Evolutionary conservation across 2,797 vertebrate genomes (phyloP).

Genomic region (Hippoglossus hippoglossus): DNA sequence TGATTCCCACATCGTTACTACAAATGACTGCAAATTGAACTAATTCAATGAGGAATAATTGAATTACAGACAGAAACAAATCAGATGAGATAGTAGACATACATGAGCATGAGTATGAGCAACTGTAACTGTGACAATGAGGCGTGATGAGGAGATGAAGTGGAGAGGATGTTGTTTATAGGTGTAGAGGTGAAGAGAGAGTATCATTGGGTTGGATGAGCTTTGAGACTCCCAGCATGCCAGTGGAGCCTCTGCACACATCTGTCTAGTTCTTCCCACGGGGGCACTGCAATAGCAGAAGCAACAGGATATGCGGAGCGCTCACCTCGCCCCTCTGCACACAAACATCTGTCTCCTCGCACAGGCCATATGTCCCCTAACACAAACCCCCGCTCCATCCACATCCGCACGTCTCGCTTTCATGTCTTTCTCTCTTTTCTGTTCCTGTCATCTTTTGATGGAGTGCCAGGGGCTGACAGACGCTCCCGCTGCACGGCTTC

Average conservation of each 20-base stretch:
- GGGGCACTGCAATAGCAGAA: constrained; percentile 34
- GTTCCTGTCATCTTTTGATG: constrained; percentile 74
- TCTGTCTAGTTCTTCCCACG: constrained; percentile 58
- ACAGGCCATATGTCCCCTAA: constrained; percentile 68
- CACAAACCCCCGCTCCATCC: constrained; percentile 51
- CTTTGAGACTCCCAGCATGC: constrained; percentile 42
- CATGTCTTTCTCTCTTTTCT: constrained; percentile 71
- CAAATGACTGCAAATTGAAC: background rate
- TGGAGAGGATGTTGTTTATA: constrained; percentile 17
- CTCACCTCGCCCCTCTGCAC: constrained; percentile 61
- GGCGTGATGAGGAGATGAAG: constrained; percentile 24
- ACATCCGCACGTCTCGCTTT: constrained; percentile 57
- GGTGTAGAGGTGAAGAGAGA: constrained; percentile 33
- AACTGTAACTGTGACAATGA: constrained; percentile 20
- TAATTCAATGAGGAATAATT: background rate
- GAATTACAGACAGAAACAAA: background rate
- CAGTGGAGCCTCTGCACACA: constrained; percentile 45
- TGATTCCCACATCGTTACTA: too few relatives aligned
- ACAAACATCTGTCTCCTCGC: constrained; percentile 72
- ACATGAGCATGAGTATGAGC: background rate
- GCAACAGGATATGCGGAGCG: constrained; percentile 46
- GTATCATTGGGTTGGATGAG: constrained; percentile 46
- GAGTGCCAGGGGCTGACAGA: constrained; percentile 69
- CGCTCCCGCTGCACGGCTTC: constrained; percentile 48
- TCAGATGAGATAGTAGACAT: too few relatives aligned